phyloP scores from a whole-genome alignment of 2,888 invertebrate species.

The Odontocerum albicorne region DNA sequence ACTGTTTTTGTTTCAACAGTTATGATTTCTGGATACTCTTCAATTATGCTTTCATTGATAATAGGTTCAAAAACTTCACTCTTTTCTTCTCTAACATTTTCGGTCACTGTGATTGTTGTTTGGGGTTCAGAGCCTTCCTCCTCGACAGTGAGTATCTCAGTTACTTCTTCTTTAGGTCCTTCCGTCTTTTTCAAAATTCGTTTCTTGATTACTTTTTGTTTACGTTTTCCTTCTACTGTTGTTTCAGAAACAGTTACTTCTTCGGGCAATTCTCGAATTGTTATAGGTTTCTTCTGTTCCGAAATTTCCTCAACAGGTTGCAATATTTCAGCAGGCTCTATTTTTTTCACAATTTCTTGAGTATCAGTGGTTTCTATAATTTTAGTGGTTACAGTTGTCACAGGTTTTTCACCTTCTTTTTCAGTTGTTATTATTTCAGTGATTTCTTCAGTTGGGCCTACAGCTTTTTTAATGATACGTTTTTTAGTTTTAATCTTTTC shows the following conservation, averaged over 20 bases:
- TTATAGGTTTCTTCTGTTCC: no score
- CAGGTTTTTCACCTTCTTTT: constrained; percentile 33
- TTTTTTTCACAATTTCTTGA: constrained; percentile 40
- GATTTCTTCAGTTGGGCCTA: constrained; percentile 40
- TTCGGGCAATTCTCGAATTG: constrained; percentile 37
- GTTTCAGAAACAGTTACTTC: constrained; percentile 35
- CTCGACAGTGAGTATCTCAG: constrained; percentile 42
- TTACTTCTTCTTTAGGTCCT: constrained; percentile 41
- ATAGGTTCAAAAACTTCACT: constrained; percentile 34
- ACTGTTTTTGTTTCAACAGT: constrained; percentile 25
- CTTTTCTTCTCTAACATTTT: constrained; percentile 36
- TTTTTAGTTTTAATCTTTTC: constrained; percentile 40
- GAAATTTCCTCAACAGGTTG: no score
- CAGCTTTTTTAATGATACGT: constrained; percentile 40
- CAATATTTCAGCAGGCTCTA: constrained; percentile 34
- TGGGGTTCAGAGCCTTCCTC: constrained; percentile 33
- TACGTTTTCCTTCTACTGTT: constrained; percentile 28
- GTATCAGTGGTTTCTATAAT: constrained; percentile 22
- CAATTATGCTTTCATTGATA: constrained; percentile 38
- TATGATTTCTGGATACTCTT: constrained; percentile 7
- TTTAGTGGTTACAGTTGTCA: constrained; percentile 38
- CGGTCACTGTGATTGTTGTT: constrained; percentile 37
- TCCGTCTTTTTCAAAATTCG: constrained; percentile 40
- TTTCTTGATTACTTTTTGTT: constrained; percentile 43
- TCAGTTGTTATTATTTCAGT: constrained; percentile 43